These are phyloP conservation scores for Agrochola lychnidis DNA, from an alignment of 2,888 invertebrate genomes.

Conservation along the genomic window DNA sequence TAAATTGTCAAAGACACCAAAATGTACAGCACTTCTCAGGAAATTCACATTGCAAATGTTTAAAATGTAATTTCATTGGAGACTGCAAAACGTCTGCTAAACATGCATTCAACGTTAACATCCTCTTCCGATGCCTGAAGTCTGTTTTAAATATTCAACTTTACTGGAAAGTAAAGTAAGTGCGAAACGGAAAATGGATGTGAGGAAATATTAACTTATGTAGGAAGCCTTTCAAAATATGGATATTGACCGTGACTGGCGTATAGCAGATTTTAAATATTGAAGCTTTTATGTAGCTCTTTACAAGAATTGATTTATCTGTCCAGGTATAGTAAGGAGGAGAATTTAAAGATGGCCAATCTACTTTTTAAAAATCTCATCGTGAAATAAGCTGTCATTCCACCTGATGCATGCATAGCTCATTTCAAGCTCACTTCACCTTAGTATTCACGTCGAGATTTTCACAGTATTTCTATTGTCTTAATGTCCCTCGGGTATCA, in stretches of 20 bases:
- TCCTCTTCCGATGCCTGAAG: conserved; percentile 40
- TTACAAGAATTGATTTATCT: not conserved
- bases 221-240: conserved; percentile 1
- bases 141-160: conserved; percentile 54
- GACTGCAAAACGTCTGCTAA: conserved; percentile 12
- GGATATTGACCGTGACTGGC: not conserved
- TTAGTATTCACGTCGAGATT: too few relatives aligned
- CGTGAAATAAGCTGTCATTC: not conserved
- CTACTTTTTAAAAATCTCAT: not conserved
- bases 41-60: conserved; percentile 34
- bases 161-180: not conserved
- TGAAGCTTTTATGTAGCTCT: not conserved
- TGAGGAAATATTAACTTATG: not conserved
- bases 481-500: too few relatives aligned
- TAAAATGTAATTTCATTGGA: conserved; percentile 31
- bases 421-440: not conserved
- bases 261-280: not conserved
- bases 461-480: too few relatives aligned
- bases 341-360: not conserved
- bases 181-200: conserved; percentile 6
- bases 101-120: conserved; percentile 33
- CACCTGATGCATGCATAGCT: not conserved
- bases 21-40: not conserved
- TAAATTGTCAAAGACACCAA: conserved; percentile 20
- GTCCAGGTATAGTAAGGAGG: not conserved